phyloP scores from a whole-genome alignment of 2,113 vertebrate species.

The Alethe diademata region DNA sequence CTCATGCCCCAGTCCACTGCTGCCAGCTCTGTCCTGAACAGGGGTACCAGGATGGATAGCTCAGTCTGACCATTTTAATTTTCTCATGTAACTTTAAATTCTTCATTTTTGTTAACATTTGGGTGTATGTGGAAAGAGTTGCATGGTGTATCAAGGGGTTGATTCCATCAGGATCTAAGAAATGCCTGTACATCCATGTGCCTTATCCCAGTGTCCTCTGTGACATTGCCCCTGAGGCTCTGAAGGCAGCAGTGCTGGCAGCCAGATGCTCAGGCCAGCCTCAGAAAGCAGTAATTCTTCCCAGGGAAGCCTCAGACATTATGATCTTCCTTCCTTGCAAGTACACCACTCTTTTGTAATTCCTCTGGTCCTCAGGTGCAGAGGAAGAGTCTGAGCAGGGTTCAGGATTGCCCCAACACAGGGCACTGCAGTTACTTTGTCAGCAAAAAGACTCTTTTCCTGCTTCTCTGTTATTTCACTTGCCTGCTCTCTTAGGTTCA shows the following conservation, averaged over 20 bases:
- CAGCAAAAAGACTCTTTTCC: not conserved
- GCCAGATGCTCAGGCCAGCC: not conserved
- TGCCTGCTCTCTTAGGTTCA: not conserved
- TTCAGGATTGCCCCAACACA: not conserved
- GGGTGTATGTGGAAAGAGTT: rapidly evolving
- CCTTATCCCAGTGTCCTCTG: not conserved
- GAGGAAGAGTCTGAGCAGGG: rapidly evolving
- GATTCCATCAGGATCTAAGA: not conserved
- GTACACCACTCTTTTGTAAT: not conserved
- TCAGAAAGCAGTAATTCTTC: not conserved
- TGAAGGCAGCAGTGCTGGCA: rapidly evolving
- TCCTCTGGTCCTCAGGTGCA: not conserved
- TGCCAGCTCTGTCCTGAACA: rapidly evolving
- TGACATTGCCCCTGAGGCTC: not conserved
- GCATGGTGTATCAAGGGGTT: rapidly evolving
- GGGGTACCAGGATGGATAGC: rapidly evolving
- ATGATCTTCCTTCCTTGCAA: not conserved
- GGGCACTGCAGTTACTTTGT: not conserved
- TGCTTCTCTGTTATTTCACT: not conserved
- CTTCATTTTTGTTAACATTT: not conserved
- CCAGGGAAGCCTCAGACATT: not conserved
- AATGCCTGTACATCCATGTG: not conserved
- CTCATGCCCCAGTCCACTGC: not conserved
- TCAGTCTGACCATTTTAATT: not conserved
- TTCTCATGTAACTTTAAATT: not conserved